Evolutionary conservation across 1,140 invertebrate species (phyloP), one percentile per base, ranked within the genome.

Genomic region (Triops longicaudatus): DNA sequence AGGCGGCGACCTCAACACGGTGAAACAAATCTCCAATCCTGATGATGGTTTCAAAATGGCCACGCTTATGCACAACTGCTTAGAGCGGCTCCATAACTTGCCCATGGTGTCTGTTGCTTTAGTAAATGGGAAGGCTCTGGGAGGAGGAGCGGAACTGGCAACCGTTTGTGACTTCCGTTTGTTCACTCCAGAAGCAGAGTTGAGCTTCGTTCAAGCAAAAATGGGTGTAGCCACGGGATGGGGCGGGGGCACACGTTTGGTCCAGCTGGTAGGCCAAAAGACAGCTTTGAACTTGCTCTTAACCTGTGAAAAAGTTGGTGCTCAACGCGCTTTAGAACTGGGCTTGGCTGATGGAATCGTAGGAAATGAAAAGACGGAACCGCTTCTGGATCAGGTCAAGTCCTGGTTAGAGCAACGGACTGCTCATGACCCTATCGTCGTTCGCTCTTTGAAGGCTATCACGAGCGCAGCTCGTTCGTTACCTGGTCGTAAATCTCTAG

Each of bases 61-160:
- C 27, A 79, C 78, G 12, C 85, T 86, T 27, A 89, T 89, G 87
- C 85, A 87, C 14, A 77, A 87, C 75, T 82, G 83, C 9, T 79
- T 88, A 17, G 81, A 81, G 22, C 81, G 84, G 26, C 81, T 90
- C 0, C 82, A 83, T 41, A 81, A 82, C 2, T 80, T 90, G 31
- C 87, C 88, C 0, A 74, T 90, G 0, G 77, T 90, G 17, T 84
- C 85, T 43, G 85, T 89, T 12, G 86, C 85, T 71, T 78, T 88
- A 11, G 81, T 89, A 26, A 80, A 88, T 78, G 89, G 89, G 22
- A 81, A n/a, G 76, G 87, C 88, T 1, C 76, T 90, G 1, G 89
- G 89, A 22, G 89, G 89, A 26, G 89, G 89, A 17, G 87, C 88
- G 6, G 89, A 90, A 82, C 78, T 90, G 4, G 80, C 85, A 0